Evolutionary conservation across 2,797 vertebrate genomes (phyloP), one percentile per base, ranked within the genome.

Genomic region (Todus mexicanus): DNA sequence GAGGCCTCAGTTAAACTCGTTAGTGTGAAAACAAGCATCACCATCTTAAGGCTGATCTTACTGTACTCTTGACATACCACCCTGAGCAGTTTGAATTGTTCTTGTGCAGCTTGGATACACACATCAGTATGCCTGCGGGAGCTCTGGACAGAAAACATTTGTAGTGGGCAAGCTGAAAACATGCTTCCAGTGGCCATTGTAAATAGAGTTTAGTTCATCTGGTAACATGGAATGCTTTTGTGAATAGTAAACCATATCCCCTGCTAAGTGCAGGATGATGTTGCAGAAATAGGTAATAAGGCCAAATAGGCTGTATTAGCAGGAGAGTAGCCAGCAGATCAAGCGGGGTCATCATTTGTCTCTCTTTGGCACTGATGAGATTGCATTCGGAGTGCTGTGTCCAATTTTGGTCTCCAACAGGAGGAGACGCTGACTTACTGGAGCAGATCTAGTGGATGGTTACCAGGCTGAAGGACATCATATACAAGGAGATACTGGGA

Each of bases 251-350:
- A 78, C 75, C 78, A 47, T 89, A 25, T 84, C n/a, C n/a, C 73
- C 81, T 87, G 68, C 2, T 86, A 84, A 92, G 27, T 71, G 63
- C 54, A 73, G 89, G 72, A 54, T 95, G 87, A 95, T 73, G 37
- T 75, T 92, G 88, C 85, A 94, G 60, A 91, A 94, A 75, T 42
- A 77, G 33, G 47, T 89, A 61, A 51, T 74, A 76, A 89, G 57
- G 38, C 45, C 75, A 74, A 83, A 71, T 35, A 60, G 61, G 40
- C 57, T n/a, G 21, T 76, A n/a, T 87, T 85, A 83, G 53, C 65
- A 85, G 38, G 47, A 91, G 7, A 0, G 2, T 51, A n/a, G 7
- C 37, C 19, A 53, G 60, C 2, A 2, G 33, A 40, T 78, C 42
- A 73, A 66, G 26, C 2, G 0, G 48, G 33, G 15, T 29, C 45